Evolutionary conservation across 2,888 invertebrate species (phyloP).

Genomic region (Cheilosia grossa): DNA sequence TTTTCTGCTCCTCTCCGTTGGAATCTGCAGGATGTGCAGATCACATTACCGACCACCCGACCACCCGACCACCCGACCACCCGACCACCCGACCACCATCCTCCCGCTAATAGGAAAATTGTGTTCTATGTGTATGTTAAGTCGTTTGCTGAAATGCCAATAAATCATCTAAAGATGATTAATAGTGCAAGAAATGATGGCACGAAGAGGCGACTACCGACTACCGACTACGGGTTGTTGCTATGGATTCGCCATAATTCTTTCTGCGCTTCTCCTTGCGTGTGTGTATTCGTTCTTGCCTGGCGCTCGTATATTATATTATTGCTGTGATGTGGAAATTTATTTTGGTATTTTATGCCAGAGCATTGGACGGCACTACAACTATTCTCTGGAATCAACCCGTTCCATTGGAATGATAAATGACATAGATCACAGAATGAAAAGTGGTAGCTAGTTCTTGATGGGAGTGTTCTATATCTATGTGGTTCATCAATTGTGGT

Average conservation of each 20-base stretch:
- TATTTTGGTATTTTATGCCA: conserved; percentile 52
- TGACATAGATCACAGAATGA: conserved; percentile 31
- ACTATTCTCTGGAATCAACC: conserved; percentile 44
- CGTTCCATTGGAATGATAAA: conserved; percentile 51
- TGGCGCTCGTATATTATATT: neutral
- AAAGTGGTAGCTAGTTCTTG: neutral
- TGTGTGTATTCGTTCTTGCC: conserved; percentile 9
- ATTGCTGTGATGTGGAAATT: conserved; percentile 27
- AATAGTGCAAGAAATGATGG: conserved; percentile 52
- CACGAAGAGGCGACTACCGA: conserved; percentile 1
- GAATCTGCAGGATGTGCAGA: conserved; percentile 4
- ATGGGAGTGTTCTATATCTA: neutral
- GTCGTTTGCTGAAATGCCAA: conserved; percentile 64
- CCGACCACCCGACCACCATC: conserved; percentile 5
- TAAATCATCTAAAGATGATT: conserved; percentile 71
- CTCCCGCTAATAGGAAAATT: conserved; percentile 61
- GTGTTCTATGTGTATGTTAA: conserved; percentile 57
- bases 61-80: neutral
- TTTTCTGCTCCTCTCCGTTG: conserved; percentile 6
- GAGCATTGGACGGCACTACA: conserved; percentile 35
- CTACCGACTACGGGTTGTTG: conserved; percentile 20
- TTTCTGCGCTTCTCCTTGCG: neutral
- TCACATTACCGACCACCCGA: conserved; percentile 21
- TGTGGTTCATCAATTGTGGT: neutral
- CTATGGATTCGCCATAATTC: conserved; percentile 34